A percentile compares a stretch with the other conserved stretches of the same genome.
phyloP scores from a whole-genome alignment of 1,140 invertebrate genomes.

The Drosophila suzukii region DNA sequence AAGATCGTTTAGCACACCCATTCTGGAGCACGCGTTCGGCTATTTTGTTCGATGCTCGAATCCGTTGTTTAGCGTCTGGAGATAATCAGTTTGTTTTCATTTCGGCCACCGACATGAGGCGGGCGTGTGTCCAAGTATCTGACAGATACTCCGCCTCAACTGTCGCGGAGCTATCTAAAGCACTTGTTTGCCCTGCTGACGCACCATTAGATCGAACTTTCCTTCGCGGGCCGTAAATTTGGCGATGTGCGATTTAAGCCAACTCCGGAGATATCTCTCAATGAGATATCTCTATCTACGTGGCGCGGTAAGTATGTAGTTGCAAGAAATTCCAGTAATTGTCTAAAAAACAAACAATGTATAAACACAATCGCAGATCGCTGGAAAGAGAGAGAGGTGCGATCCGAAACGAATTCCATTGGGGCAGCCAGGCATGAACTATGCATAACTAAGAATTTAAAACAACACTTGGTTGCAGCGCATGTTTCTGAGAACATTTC shows the following conservation, averaged over 20 bases:
- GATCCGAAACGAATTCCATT: conserved; percentile 54
- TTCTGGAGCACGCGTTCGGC: conserved; percentile 18
- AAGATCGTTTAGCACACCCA: conserved; percentile 23
- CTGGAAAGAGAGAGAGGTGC: background rate
- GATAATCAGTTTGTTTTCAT: conserved; percentile 45
- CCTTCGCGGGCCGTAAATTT: conserved; percentile 39
- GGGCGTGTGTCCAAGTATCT: conserved; percentile 31
- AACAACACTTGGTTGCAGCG: conserved; percentile 2
- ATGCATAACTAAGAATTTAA: conserved; percentile 65
- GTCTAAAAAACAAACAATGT: conserved; percentile 27
- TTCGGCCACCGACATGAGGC: conserved; percentile 13
- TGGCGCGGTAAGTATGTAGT: background rate
- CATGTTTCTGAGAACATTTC: conserved; percentile 10
- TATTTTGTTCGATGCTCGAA: background rate
- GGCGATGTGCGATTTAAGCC: conserved; percentile 1
- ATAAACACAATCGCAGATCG: conserved; percentile 18
- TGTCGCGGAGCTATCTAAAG: conserved; percentile 11
- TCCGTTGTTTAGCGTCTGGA: conserved; percentile 27
- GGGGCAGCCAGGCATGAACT: conserved; percentile 69
- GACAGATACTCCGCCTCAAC: conserved; percentile 18
- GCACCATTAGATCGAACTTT: conserved; percentile 41
- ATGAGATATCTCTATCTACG: background rate
- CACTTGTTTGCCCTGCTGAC: conserved; percentile 19
- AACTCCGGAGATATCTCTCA: background rate
- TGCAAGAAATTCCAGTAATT: conserved; percentile 53